Conservation (phyloP, 2,797 vertebrate species). For the Bovichtus variegatus region DNA sequence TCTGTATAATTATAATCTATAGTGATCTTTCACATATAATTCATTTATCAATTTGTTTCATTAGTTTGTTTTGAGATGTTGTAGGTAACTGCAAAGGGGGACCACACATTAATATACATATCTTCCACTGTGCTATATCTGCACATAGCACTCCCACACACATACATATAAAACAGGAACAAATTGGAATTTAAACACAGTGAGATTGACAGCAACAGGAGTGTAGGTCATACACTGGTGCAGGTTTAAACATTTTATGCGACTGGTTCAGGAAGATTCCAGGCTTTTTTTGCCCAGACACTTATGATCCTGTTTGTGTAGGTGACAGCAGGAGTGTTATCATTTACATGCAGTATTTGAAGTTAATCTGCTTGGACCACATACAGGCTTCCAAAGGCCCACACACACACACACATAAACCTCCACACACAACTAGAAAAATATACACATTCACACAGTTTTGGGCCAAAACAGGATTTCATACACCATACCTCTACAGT, state of each 20-base stretch:
- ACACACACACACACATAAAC: not conserved
- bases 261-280: not conserved
- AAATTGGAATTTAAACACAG: not conserved
- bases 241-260: not conserved
- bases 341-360: conserved; percentile 15
- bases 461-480: not conserved
- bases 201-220: conserved; percentile 2
- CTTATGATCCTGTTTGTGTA: conserved; percentile 8
- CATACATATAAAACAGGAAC: accelerated
- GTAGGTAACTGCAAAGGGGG: not conserved
- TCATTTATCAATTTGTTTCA: not conserved
- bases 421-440: not conserved
- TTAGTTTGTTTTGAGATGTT: not conserved
- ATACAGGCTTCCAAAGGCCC: not conserved
- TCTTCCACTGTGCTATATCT: conserved; percentile 3
- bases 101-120: not conserved
- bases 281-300: not conserved
- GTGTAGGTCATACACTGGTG: not conserved
- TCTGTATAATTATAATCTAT: no score
- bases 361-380: conserved; percentile 22
- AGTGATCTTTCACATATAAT: not conserved
- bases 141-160: not conserved
- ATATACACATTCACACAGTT: not conserved
- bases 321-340: conserved; percentile 30
- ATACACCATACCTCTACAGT: not conserved